Evolutionary conservation across 1,140 invertebrate genomes (phyloP), one percentile per base, ranked within the genome.

Genomic region (Hirudo medicinalis): DNA sequence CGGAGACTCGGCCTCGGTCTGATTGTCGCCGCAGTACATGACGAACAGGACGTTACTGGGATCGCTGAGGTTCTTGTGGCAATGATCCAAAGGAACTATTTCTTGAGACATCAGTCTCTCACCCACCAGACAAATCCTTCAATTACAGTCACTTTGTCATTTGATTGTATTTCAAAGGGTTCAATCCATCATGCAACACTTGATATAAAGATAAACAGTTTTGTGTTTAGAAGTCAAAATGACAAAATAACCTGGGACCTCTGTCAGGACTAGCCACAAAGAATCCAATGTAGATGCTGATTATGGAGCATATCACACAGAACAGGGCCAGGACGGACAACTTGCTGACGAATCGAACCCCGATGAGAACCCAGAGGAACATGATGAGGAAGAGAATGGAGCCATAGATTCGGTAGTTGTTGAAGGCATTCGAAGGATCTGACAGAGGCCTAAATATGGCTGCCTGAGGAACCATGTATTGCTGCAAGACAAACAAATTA

Each of bases 291-390:
- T 97, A 98, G 71, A 99, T 92, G 67, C 91, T 90, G 22, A 93
- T 78, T 78, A 99, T 99, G 73, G 95, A 98, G 19, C 94, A 83
- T 75, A 99, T 89, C 73, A 99, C 96, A 82, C 94, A 97, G 71
- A 91, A 89, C 69, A 99, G 85, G 43, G 95, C 94, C 25, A 99
- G 86, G 0, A 94, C 89, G 15, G 96, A 96, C 80, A 99, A 95
- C 85, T 97, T 98, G 85, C 97, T 98, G 75, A 99, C 96, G 80
- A 98, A 97, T 77, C 91, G 91, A 17, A 99, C 95, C 25, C 97
- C 97, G 70, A 98, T 84, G 81, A 92, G 97, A 67, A 99, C 96
- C 77, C 98, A 92, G 57, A 89, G 86, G 22, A 92, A 91, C 87
- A 99, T 92, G 54, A 97, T 81, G 55, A 91, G 78, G 4, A 99